A percentile compares a stretch with the other conserved stretches of the same genome.
Evolutionary conservation across 2,888 invertebrate genomes (phyloP).

Genomic region (Eupithecia exiguata): DNA sequence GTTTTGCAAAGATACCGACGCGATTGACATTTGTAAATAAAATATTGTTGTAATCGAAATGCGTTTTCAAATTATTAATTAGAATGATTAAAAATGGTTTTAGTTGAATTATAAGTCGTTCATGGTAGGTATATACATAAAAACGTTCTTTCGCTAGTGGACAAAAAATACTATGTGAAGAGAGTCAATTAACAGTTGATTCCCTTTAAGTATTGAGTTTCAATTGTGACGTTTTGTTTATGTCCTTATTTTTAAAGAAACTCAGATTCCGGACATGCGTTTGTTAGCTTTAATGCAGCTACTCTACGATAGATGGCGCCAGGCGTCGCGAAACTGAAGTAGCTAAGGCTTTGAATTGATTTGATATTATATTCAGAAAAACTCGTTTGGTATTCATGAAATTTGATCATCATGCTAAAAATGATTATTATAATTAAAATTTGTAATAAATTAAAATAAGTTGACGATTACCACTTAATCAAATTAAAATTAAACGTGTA

Average conservation of each 20-base stretch:
- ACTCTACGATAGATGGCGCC: constrained; percentile 38
- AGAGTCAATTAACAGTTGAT: no score
- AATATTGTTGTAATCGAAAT: neutral
- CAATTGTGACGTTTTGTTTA: no score
- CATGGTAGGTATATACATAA: neutral
- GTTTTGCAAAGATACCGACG: neutral
- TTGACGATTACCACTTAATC: constrained; percentile 12
- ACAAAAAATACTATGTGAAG: no score
- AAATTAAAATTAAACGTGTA: constrained; percentile 25
- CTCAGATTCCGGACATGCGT: neutral
- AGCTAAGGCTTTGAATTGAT: neutral
- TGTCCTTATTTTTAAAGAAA: no score
- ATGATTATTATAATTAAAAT: neutral
- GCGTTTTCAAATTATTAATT: neutral
- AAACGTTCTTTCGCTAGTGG: neutral
- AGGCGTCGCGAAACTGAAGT: constrained; percentile 7
- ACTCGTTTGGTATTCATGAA: neutral
- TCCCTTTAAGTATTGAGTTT: no score
- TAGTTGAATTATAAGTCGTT: no score
- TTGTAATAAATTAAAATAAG: constrained; percentile 1
- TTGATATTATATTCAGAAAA: neutral
- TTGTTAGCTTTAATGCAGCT: constrained; percentile 20
- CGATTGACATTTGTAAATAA: neutral
- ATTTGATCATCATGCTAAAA: neutral
- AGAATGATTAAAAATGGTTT: no score